These are phyloP conservation scores for Alligator sinensis DNA, from an alignment of 2,113 vertebrate species.

Conservation along the genomic window DNA sequence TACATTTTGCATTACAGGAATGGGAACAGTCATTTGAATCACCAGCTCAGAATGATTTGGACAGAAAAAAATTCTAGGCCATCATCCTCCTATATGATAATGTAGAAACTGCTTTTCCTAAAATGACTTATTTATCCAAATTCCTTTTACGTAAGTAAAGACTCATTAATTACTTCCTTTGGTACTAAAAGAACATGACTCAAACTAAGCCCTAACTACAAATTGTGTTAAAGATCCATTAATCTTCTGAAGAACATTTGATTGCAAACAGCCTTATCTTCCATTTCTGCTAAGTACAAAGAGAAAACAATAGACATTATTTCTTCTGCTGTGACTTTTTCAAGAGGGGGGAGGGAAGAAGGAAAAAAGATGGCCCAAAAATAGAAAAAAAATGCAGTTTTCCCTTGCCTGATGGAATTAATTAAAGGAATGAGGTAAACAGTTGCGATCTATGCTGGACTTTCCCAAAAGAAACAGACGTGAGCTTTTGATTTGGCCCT, in stretches of 20 bases:
- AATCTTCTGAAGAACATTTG: constrained; percentile 34
- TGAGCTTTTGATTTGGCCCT: constrained; percentile 15
- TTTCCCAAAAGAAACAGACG: constrained; percentile 20
- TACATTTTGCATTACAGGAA: not conserved
- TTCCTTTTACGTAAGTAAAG: not conserved
- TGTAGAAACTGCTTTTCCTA: not conserved
- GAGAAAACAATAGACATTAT: constrained; percentile 31
- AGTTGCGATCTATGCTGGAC: constrained; percentile 18
- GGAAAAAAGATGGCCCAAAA: constrained; percentile 30
- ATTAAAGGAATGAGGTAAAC: not conserved
- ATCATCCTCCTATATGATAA: not conserved
- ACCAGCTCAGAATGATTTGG: not conserved
- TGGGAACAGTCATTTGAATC: not conserved
- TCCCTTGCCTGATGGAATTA: constrained; percentile 4
- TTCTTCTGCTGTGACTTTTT: constrained; percentile 43
- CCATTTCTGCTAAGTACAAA: constrained; percentile 28
- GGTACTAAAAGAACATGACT: not conserved
- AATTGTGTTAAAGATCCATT: constrained; percentile 8
- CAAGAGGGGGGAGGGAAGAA: not conserved
- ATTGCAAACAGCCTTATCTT: not conserved
- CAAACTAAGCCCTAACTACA: constrained; percentile 9
- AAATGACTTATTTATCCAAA: not conserved
- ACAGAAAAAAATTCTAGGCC: not conserved
- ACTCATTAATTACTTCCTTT: not conserved
- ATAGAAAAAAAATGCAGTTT: not conserved